Conservation (phyloP, 2,888 invertebrate species). For the Sminthurides aquaticus region DNA sequence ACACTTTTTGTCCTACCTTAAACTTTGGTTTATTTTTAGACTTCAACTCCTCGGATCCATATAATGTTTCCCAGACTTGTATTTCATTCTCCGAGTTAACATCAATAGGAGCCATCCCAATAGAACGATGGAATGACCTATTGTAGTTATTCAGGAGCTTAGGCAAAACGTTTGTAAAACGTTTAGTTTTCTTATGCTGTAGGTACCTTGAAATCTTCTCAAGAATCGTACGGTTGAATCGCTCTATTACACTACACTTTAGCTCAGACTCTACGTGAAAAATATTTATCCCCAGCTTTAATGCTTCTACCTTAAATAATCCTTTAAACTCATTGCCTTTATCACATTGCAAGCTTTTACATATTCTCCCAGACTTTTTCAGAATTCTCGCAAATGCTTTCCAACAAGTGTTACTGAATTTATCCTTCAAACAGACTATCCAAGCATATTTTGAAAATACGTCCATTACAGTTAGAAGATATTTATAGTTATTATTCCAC, state of each 20-base stretch:
- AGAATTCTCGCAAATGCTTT: neutral
- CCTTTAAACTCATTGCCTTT: conserved; percentile 14
- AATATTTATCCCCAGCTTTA: conserved; percentile 21
- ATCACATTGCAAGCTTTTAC: conserved; percentile 4
- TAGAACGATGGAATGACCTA: neutral
- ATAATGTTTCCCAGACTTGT: neutral
- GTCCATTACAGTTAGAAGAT: neutral
- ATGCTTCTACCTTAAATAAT: conserved; percentile 13
- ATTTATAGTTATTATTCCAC: neutral
- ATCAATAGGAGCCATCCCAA: neutral
- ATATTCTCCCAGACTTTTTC: neutral
- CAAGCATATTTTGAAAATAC: neutral
- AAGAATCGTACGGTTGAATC: conserved; percentile 29
- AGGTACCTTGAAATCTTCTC: conserved; percentile 9
- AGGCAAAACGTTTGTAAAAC: conserved; percentile 22
- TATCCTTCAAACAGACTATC: neutral
- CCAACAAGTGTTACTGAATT: neutral
- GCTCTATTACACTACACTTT: conserved; percentile 24
- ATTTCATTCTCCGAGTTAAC: neutral
- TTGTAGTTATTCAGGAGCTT: conserved; percentile 17
- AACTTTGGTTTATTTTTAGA: neutral
- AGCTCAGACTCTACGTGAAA: conserved; percentile 25
- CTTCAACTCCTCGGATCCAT: neutral
- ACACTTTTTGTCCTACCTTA: neutral
- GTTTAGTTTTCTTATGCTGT: conserved; percentile 8